Conservation (phyloP, 2,888 invertebrate species). For the Sycophila texana region DNA sequence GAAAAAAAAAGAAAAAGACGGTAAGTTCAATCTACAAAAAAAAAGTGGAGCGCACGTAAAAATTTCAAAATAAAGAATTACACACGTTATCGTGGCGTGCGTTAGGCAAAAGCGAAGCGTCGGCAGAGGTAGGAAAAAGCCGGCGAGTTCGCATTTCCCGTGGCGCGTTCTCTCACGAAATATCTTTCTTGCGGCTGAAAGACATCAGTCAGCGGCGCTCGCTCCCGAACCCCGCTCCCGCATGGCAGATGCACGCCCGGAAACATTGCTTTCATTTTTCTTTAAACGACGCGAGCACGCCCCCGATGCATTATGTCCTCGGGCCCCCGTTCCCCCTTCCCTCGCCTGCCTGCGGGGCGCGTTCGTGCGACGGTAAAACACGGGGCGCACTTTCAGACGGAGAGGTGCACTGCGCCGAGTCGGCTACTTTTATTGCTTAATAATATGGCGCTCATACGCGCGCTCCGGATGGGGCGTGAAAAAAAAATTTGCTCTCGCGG, state of each 20-base stretch:
- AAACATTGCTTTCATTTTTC: slow-evolving; percentile 52
- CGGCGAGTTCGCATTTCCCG: slow-evolving; percentile 6
- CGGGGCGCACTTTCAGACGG: background rate
- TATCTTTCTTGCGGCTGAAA: slow-evolving; percentile 40
- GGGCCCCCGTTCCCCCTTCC: background rate
- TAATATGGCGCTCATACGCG: slow-evolving; percentile 25
- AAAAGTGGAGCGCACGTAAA: too few relatives aligned
- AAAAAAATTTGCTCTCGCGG: slow-evolving; percentile 26
- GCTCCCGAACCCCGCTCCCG: too few relatives aligned
- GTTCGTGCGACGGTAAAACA: background rate
- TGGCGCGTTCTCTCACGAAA: slow-evolving; percentile 18
- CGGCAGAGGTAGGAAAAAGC: background rate
- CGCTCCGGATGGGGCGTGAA: background rate
- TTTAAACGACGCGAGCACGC: slow-evolving; percentile 35
- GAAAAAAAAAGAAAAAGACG: too few relatives aligned
- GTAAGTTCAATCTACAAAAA: too few relatives aligned
- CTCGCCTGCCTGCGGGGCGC: background rate
- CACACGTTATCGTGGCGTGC: too few relatives aligned
- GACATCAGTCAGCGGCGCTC: slow-evolving; percentile 36
- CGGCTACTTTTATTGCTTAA: slow-evolving; percentile 47
- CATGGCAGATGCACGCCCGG: background rate
- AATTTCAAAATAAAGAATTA: too few relatives aligned
- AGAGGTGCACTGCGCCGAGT: background rate
- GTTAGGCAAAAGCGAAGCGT: slow-evolving; percentile 3
- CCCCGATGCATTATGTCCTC: slow-evolving; percentile 2